Base-by-base conservation (phyloP, 2,888 invertebrate genomes). In the Scaeva pyrastri region DNA sequence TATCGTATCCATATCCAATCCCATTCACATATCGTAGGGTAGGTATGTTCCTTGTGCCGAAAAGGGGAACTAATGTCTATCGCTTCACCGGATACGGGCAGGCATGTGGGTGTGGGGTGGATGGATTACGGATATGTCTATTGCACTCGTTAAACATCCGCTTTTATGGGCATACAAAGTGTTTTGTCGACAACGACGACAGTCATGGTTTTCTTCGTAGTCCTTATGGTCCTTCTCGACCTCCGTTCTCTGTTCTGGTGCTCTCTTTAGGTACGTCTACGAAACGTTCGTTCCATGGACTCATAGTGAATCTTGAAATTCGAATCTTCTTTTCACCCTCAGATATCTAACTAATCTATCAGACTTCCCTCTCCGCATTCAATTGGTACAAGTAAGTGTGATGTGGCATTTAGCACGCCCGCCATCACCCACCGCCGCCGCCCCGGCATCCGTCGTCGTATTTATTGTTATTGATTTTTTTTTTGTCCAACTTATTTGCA, bases 121-220 rank as follows among this genome's bases (percentile, higher is more conserved):
- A 41, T 81, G 86, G 86, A 86, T 82, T 64, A 41, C 86, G 81
- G 86, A 86, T 82, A 74, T 82, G 77, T 86, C 82, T 82, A 86
- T 77, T 82, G 82, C 86, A 77, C 86, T 86, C 86, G 78, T 82
- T 74, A 86, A 86, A 86, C 78, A 81, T 86, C 86, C 86, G 82
- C 74, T 71, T 82, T 82, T 82, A 86, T 86, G 82, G 77, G 64
- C 64, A 71, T 82, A 78, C 78, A 78, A 77, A 86, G 77, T 86
- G 77, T 82, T 85, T 80, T 77, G 82, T 77, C 77, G 56, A 72
- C 70, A 14, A 62, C 66, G 11, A n/a, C 41, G 14, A 21, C 31
- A 23, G 12, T 23, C 41, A 1, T 56, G n/a, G 31, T 10, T 16
- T 26, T 31, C 31, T 12, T 26, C 45, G 16, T n/a, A n/a, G 45